phyloP scores from a whole-genome alignment of 2,888 invertebrate genomes.

The Cistogaster globosa region DNA sequence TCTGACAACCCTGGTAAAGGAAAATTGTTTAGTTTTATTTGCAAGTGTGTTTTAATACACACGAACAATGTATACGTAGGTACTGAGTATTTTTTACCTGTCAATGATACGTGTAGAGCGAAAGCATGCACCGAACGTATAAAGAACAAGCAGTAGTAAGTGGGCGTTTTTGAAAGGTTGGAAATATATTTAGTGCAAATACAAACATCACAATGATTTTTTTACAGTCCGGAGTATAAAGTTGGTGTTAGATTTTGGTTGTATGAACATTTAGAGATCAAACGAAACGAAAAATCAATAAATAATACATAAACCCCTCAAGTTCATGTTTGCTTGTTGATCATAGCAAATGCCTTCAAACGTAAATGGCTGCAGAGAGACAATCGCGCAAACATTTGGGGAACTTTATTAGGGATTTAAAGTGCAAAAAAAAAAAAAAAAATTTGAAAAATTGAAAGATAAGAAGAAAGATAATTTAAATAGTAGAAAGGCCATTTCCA shows the following conservation, averaged over 20 bases:
- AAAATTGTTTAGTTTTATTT: conserved; percentile 2
- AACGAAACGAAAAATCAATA: conserved; percentile 1
- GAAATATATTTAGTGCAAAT: conserved; percentile 18
- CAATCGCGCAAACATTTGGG: no score
- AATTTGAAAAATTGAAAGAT: no score
- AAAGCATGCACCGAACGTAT: background rate
- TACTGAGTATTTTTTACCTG: conserved; percentile 36
- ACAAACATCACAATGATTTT: background rate
- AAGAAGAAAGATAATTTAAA: no score
- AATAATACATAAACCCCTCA: conserved; percentile 1
- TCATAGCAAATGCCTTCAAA: no score
- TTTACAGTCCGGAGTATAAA: background rate
- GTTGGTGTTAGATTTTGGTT: background rate
- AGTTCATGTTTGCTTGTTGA: conserved; percentile 5
- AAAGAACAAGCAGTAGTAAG: conserved; percentile 22
- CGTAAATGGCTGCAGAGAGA: no score
- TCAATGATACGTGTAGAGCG: background rate
- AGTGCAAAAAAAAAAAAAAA: no score
- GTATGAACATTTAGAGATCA: conserved; percentile 1
- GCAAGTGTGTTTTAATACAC: background rate
- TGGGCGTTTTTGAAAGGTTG: conserved; percentile 43
- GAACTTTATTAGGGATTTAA: no score
- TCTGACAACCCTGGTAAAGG: no score
- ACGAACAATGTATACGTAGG: background rate
- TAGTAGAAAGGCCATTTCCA: no score